Conservation (phyloP, 2,888 invertebrate genomes). For the Caenorhabditis sp. region DNA sequence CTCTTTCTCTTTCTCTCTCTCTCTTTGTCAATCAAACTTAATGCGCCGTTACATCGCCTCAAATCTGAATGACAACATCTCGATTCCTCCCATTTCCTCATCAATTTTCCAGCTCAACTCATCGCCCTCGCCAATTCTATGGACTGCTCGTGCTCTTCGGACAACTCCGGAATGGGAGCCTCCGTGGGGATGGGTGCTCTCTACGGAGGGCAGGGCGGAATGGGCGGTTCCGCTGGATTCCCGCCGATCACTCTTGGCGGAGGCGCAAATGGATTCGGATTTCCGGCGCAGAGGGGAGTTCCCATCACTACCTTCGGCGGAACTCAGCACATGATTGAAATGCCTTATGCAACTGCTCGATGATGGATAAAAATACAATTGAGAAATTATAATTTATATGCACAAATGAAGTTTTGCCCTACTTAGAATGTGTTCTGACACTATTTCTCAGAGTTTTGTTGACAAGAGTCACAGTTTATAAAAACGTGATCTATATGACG, state of each 20-base stretch:
- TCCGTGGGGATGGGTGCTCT: slow-evolving; percentile 51
- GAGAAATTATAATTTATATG: slow-evolving; percentile 9
- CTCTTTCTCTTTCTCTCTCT: too few relatives aligned
- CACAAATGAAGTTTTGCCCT: too few relatives aligned
- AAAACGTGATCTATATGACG: too few relatives aligned
- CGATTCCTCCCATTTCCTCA: not conserved
- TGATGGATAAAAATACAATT: too few relatives aligned
- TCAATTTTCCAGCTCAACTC: slow-evolving; percentile 71
- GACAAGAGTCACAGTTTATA: too few relatives aligned
- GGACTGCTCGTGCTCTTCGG: slow-evolving; percentile 74
- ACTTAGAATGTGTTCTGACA: too few relatives aligned
- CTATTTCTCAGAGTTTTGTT: too few relatives aligned
- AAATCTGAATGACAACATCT: not conserved
- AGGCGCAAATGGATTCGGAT: slow-evolving; percentile 24
- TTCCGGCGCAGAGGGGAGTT: slow-evolving; percentile 49
- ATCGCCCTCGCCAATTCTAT: slow-evolving; percentile 74
- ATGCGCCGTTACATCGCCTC: slow-evolving; percentile 7
- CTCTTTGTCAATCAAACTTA: slow-evolving; percentile 28
- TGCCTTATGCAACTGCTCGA: slow-evolving; percentile 32
- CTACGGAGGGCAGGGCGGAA: slow-evolving; percentile 35
- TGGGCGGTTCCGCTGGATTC: slow-evolving; percentile 33
- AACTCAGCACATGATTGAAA: slow-evolving; percentile 52
- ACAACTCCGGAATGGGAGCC: slow-evolving; percentile 43
- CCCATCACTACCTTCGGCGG: slow-evolving; percentile 33
- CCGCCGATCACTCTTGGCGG: slow-evolving; percentile 40